Evolutionary conservation across 2,113 vertebrate species (phyloP).

Genomic region (Gymnarchus niloticus): DNA sequence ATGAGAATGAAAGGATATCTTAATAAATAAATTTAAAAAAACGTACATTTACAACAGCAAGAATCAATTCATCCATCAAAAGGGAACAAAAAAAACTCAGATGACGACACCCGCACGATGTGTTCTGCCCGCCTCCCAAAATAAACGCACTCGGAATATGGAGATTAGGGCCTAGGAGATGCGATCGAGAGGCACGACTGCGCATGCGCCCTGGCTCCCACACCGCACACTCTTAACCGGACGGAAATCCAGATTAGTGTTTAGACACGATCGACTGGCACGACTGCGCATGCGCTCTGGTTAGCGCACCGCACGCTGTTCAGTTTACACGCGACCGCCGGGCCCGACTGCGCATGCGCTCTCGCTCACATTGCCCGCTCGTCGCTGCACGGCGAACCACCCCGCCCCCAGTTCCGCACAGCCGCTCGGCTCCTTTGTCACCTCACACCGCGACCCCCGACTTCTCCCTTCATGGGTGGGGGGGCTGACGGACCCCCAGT

Average conservation of each 20-base stretch:
- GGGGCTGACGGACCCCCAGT: too few species aligned
- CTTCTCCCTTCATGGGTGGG: too few species aligned
- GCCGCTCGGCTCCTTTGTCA: slow-evolving; percentile 8
- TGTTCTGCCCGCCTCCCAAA: neutral
- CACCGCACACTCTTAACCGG: neutral
- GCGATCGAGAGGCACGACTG: neutral
- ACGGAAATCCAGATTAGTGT: too few species aligned
- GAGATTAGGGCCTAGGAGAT: neutral
- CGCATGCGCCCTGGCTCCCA: slow-evolving; percentile 5
- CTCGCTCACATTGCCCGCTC: neutral
- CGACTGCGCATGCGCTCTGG: too few species aligned
- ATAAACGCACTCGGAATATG: slow-evolving; percentile 5
- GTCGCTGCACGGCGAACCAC: neutral
- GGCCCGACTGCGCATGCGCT: neutral
- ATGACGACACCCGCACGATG: neutral
- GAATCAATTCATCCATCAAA: neutral
- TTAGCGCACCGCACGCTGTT: too few species aligned
- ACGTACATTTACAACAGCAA: neutral
- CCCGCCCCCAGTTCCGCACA: neutral
- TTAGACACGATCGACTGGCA: too few species aligned
- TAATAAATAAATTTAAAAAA: neutral
- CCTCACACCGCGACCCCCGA: slow-evolving; percentile 6
- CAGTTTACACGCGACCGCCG: neutral
- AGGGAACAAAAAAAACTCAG: neutral
- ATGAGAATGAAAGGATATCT: neutral